Evolutionary conservation across 2,888 invertebrate genomes (phyloP).

Genomic region (Sipunculus nudus): DNA sequence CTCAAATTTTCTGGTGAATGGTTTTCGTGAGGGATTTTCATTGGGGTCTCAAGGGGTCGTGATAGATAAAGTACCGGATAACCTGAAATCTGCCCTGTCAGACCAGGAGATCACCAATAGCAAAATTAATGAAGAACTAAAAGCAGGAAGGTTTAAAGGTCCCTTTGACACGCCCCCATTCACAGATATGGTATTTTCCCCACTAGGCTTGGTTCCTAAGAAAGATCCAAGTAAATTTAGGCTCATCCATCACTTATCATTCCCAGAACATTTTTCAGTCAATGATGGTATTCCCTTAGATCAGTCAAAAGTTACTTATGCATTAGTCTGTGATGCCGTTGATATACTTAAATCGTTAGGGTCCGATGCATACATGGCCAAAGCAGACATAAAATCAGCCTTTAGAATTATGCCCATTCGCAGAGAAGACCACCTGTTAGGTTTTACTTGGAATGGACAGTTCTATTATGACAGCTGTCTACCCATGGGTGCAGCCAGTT

Average conservation of each 20-base stretch:
- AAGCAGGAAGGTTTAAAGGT: too few relatives aligned
- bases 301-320: background rate
- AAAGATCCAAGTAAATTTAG: background rate
- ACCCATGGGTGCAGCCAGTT: background rate
- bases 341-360: background rate
- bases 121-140: too few relatives aligned
- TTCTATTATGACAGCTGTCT: background rate
- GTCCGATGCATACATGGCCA: background rate
- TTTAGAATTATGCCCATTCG: background rate
- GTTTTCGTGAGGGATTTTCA: too few relatives aligned
- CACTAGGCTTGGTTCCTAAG: background rate
- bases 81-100: too few relatives aligned
- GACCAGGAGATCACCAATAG: too few relatives aligned
- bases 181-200: background rate
- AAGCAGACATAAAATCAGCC: background rate
- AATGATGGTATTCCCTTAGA: background rate
- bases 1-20: too few relatives aligned
- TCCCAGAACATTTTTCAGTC: background rate
- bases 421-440: background rate
- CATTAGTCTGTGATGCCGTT: background rate
- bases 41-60: too few relatives aligned
- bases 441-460: background rate
- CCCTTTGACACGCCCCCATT: too few relatives aligned
- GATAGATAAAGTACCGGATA: too few relatives aligned
- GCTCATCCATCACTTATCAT: background rate